Evolutionary conservation across 2,113 vertebrate species (phyloP).

Genomic region (Tursiops truncatus): DNA sequence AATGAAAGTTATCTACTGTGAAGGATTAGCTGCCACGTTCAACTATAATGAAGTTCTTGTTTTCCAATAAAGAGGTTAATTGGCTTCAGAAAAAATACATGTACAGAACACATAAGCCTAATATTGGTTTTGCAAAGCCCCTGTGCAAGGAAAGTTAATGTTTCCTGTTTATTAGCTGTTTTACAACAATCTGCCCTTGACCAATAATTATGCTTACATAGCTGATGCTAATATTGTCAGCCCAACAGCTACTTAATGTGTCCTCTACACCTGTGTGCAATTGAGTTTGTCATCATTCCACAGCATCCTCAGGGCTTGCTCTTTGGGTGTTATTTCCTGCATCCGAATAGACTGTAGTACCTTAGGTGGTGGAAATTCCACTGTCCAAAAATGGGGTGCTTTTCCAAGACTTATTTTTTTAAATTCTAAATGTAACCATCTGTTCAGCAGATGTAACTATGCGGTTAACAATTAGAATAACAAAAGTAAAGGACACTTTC

Average conservation of each 20-base stretch:
- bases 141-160: constrained; percentile 77
- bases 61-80: constrained; percentile 87
- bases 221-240: constrained; percentile 67
- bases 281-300: constrained; percentile 50
- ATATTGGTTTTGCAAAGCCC: constrained; percentile 82
- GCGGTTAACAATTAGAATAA: not conserved
- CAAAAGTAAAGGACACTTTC: not conserved
- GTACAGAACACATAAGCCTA: constrained; percentile 76
- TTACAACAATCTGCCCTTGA: constrained; percentile 83
- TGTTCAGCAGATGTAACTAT: not conserved
- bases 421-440: not conserved
- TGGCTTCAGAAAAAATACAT: constrained; percentile 81
- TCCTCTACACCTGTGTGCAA: constrained; percentile 41
- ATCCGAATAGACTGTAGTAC: not conserved
- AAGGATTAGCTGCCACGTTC: constrained; percentile 82
- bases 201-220: constrained; percentile 76
- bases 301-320: not conserved
- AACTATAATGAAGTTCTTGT: constrained; percentile 81
- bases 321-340: not conserved
- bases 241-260: constrained; percentile 61
- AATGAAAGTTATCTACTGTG: constrained; percentile 78
- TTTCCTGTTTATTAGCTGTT: constrained; percentile 82
- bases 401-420: not conserved
- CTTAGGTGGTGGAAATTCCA: not conserved
- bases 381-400: not conserved